phyloP scores from a whole-genome alignment of 2,888 invertebrate species.

The Tenthredo scrophulariae region DNA sequence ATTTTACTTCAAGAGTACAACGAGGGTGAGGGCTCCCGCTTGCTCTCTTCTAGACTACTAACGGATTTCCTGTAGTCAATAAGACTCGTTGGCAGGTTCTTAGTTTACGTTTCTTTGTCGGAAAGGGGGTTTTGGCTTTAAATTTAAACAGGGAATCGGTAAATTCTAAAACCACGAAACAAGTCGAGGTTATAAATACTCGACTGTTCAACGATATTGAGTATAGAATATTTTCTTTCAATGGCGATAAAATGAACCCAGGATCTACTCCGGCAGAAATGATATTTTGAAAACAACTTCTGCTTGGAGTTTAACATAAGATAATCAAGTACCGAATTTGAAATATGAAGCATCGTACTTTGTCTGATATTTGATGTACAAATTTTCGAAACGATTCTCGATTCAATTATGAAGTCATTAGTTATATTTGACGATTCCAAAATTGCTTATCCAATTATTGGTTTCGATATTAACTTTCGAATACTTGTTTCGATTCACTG shows the following conservation, averaged over 20 bases:
- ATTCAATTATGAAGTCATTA: neutral
- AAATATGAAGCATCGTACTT: neutral
- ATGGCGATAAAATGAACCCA: neutral
- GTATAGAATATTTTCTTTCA: neutral
- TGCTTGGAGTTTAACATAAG: neutral
- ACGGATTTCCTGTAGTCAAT: constrained; percentile 39
- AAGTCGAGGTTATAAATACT: neutral
- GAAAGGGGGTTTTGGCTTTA: neutral
- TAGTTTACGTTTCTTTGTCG: neutral
- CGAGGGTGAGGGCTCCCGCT: neutral
- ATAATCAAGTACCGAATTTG: neutral
- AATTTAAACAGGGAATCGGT: neutral
- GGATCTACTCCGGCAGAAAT: neutral
- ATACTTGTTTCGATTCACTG: neutral
- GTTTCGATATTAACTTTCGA: neutral
- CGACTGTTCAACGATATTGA: neutral
- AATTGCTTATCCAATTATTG: neutral
- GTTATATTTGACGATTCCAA: neutral
- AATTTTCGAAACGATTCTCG: neutral
- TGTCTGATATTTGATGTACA: neutral
- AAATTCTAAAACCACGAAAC: neutral
- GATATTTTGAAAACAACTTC: neutral
- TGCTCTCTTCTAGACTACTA: neutral
- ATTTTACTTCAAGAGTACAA: constrained; percentile 7
- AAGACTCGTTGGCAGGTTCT: constrained; percentile 17